These are phyloP conservation scores for Benitochromis conjunctus DNA, from an alignment of 2,113 vertebrate species.

Conservation along the genomic window DNA sequence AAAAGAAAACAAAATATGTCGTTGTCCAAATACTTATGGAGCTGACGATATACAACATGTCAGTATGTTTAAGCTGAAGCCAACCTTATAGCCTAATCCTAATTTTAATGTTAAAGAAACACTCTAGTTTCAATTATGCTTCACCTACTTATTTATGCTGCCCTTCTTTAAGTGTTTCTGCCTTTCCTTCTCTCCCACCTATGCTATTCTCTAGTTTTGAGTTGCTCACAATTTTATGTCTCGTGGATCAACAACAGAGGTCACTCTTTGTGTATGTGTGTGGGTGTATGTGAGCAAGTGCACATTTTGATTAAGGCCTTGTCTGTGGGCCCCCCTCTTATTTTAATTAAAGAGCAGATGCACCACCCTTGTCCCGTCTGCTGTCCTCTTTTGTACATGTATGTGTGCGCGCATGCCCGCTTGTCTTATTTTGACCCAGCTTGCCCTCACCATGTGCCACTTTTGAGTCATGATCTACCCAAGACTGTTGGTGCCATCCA, in stretches of 20 bases:
- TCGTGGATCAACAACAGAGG: not conserved
- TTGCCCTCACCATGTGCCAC: conserved; percentile 51
- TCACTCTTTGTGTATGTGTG: not conserved
- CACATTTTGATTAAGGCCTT: conserved; percentile 42
- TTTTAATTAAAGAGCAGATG: conserved; percentile 70
- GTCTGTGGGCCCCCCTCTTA: conserved; percentile 45
- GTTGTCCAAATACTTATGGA: not conserved
- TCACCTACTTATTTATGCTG: not conserved
- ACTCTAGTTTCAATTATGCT: not conserved
- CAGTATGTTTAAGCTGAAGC: not conserved
- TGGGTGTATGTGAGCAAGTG: not conserved
- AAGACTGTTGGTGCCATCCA: conserved; percentile 13
- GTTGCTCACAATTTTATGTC: not conserved
- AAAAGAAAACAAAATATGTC: not conserved
- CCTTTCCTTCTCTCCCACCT: not conserved
- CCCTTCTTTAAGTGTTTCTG: not conserved
- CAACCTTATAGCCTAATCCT: not conserved
- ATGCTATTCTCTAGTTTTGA: not conserved
- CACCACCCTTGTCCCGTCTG: conserved; percentile 53
- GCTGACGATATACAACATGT: not conserved
- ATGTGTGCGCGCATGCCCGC: not conserved
- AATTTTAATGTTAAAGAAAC: not conserved
- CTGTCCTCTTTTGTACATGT: conserved; percentile 23
- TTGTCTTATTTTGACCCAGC: conserved; percentile 21
- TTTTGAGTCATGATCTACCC: conserved; percentile 40